Evolutionary conservation across 2,888 invertebrate genomes (phyloP).

Genomic region (Lasius platythorax): DNA sequence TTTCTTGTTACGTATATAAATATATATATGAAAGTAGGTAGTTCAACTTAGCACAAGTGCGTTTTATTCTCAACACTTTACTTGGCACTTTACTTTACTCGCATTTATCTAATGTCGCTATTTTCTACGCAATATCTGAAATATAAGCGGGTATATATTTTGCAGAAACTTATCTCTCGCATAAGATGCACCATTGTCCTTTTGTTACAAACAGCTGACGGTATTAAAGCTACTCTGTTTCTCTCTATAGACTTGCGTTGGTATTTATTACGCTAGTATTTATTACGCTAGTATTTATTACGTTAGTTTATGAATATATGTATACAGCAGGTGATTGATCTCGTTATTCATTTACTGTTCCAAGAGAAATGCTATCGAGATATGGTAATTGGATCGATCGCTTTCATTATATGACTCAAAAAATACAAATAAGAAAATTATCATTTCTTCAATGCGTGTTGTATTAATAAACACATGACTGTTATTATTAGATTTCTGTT

Average conservation of each 20-base stretch:
- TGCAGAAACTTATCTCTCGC: not conserved
- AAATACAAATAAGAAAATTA: not conserved
- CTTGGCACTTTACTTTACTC: not conserved
- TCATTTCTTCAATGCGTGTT: not conserved
- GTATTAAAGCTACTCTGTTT: constrained; percentile 26
- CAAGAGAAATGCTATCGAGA: not conserved
- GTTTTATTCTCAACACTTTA: not conserved
- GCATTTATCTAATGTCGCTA: not conserved
- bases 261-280: constrained; percentile 7
- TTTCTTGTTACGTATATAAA: too few species aligned
- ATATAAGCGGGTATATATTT: not conserved
- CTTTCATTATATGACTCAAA: not conserved
- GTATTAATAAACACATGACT: not conserved
- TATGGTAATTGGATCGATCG: constrained; percentile 10
- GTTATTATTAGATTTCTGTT: not conserved
- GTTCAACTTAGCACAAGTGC: not conserved
- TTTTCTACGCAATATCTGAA: not conserved
- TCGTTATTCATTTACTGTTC: not conserved
- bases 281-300: not conserved
- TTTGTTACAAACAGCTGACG: constrained; percentile 6
- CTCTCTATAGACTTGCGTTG: not conserved
- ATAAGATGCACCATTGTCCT: not conserved
- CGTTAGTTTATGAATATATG: constrained; percentile 2
- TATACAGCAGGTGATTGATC: not conserved
- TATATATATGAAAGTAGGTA: not conserved